phyloP scores from a whole-genome alignment of 2,888 invertebrate species.

The Diachrysia chrysitis region DNA sequence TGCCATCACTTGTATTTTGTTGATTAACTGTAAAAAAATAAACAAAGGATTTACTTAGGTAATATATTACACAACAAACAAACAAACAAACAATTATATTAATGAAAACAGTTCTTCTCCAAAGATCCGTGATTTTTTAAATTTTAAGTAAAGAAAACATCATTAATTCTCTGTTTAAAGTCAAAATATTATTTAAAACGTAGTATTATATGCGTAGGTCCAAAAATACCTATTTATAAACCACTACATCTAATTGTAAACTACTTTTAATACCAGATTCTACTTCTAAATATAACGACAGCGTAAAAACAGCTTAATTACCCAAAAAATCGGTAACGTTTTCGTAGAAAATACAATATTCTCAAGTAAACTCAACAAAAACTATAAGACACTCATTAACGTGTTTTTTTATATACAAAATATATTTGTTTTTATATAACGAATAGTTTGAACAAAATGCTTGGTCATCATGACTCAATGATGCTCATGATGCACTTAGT shows the following conservation, averaged over 20 bases:
- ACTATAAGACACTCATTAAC: neutral
- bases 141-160: too few relatives aligned
- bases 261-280: too few relatives aligned
- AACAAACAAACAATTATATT: too few relatives aligned
- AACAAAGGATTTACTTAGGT: neutral
- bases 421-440: neutral
- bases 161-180: too few relatives aligned
- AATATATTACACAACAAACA: too few relatives aligned
- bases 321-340: neutral
- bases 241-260: too few relatives aligned
- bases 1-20: constrained; percentile 64
- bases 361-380: neutral
- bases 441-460: neutral
- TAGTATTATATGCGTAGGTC: too few relatives aligned
- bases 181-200: too few relatives aligned
- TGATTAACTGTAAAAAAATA: constrained; percentile 70
- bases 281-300: neutral
- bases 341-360: neutral
- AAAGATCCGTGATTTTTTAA: too few relatives aligned
- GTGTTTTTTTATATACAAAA: neutral
- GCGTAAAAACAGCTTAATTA: neutral
- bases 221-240: too few relatives aligned
- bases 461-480: neutral
- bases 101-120: too few relatives aligned
- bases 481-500: neutral